Evolutionary conservation across 2,113 vertebrate genomes (phyloP), one percentile per base, ranked within the genome.

Genomic region (Sminthopsis crassicaudata): DNA sequence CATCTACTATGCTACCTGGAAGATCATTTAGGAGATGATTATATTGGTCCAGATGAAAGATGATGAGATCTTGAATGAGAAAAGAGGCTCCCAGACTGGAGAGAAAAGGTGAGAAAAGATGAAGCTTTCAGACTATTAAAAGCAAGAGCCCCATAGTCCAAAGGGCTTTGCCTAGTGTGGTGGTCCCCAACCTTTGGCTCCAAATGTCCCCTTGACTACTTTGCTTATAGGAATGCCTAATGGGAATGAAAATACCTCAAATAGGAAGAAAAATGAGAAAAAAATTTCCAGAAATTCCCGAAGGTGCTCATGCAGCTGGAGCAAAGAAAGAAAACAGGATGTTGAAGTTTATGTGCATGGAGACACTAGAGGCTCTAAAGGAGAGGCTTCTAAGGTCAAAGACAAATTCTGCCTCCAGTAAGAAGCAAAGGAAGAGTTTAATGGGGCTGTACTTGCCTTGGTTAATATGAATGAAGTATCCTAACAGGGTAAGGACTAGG

Each of bases 261-360:
- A 19, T 42, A 42, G n/a, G n/a, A 84, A 84, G n/a, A 84, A 42
- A 42, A 84, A 84, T 84, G n/a, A 42, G n/a, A 84, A 42, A 84
- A 22, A 6, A 76, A 42, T 42, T n/a, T 84, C n/a, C 67, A 42
- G 16, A 84, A 84, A 84, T 84, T 92, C 46, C 46, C 23, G 50
- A 84, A 46, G 91, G 10, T 57, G 19, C 51, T 26, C 19, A 52
- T 46, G 60, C 46, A 97, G 90, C 67, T 97, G 60, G 1, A 96
- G 95, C 76, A 90, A 96, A 54, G 76, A 96, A 92, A 0, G 2
- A 97, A 94, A 96, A 91, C 8, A 91, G 76, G 52, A 96, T 36
- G 53, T 12, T 23, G 91, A 53, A 2, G n/a, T 96, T 10, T 5
- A 24, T 89, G 93, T 90, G 90, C 30, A 94, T n/a, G 53, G 92